phyloP scores from a whole-genome alignment of 2,888 invertebrate species.

The Oasisia sp. region DNA sequence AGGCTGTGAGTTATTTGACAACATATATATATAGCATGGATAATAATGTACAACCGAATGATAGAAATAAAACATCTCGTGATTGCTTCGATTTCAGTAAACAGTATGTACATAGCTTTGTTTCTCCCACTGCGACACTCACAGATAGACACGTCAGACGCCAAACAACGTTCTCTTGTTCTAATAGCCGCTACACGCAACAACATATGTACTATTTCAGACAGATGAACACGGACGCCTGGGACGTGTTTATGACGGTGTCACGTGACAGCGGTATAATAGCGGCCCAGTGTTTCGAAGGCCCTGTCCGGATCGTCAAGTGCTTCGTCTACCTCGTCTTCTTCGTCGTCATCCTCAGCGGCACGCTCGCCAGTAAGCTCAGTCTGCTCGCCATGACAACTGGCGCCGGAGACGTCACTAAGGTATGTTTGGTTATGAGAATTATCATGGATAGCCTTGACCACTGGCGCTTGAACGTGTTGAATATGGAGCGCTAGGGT shows the following conservation, averaged over 20 bases:
- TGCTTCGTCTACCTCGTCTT: conserved; percentile 43
- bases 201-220: conserved; percentile 27
- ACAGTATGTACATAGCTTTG: background rate
- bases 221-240: conserved; percentile 44
- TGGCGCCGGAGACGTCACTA: conserved; percentile 37
- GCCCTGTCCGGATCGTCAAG: conserved; percentile 43
- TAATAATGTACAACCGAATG: no score
- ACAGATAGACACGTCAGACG: background rate
- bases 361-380: conserved; percentile 41
- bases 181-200: background rate
- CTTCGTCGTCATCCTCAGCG: conserved; percentile 40
- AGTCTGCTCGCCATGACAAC: conserved; percentile 41
- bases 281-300: conserved; percentile 42
- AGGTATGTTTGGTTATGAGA: conserved; percentile 33
- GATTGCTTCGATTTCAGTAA: background rate
- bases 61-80: no score
- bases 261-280: conserved; percentile 42
- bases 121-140: background rate
- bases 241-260: conserved; percentile 46
- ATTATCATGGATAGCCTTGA: background rate
- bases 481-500: no score
- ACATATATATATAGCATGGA: no score
- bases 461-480: no score
- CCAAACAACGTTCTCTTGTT: background rate
- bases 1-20: no score